These are phyloP conservation scores for Eupithecia abbreviata DNA, from an alignment of 2,888 invertebrate species.

Conservation along the genomic window DNA sequence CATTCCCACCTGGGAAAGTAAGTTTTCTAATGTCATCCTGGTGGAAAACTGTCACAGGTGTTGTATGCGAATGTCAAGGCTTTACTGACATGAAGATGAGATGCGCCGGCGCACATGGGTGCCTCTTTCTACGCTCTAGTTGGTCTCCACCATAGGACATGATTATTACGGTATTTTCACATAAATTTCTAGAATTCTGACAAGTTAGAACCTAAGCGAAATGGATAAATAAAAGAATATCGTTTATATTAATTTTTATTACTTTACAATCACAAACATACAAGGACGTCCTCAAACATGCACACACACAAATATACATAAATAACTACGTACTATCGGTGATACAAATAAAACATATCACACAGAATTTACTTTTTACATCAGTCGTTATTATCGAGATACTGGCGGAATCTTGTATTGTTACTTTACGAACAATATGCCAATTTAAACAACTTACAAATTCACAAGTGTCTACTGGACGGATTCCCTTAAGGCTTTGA, in stretches of 20 bases:
- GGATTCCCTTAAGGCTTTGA: slow-evolving; percentile 35
- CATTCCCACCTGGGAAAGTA: slow-evolving; percentile 69
- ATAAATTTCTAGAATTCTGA: slow-evolving; percentile 27
- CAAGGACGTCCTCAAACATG: slow-evolving; percentile 83
- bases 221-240: slow-evolving; percentile 39
- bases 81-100: slow-evolving; percentile 60
- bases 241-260: slow-evolving; percentile 59
- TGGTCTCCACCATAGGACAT: slow-evolving; percentile 49
- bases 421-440: slow-evolving; percentile 60
- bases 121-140: slow-evolving; percentile 67
- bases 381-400: slow-evolving; percentile 79
- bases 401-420: slow-evolving; percentile 70
- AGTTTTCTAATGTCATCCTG: slow-evolving; percentile 68
- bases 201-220: background rate
- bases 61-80: slow-evolving; percentile 67
- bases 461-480: slow-evolving; percentile 51
- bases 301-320: slow-evolving; percentile 77
- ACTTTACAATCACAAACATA: slow-evolving; percentile 79
- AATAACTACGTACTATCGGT: slow-evolving; percentile 71
- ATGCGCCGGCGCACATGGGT: slow-evolving; percentile 53
- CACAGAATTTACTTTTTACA: slow-evolving; percentile 76
- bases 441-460: slow-evolving; percentile 59
- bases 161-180: slow-evolving; percentile 64
- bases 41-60: slow-evolving; percentile 50
- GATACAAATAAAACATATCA: slow-evolving; percentile 78